Conservation (phyloP, 2,797 vertebrate species). For the Halcyon chelicuti region DNA sequence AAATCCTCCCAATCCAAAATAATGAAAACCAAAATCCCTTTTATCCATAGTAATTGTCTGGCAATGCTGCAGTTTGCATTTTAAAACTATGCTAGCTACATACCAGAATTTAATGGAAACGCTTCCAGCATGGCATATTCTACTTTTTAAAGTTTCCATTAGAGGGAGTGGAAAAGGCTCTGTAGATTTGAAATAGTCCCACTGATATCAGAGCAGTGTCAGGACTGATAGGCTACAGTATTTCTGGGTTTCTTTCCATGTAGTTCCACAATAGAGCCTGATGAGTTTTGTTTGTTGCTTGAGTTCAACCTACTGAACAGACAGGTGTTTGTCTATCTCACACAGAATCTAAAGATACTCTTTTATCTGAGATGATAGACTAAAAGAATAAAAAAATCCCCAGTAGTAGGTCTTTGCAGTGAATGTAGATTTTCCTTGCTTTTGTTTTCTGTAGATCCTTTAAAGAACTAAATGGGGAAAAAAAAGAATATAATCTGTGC, state of each 20-base stretch:
- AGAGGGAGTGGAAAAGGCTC: neutral
- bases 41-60: neutral
- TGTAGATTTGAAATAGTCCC: neutral
- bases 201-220: neutral
- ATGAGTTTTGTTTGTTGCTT: neutral
- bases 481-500: neutral
- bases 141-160: neutral
- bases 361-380: neutral
- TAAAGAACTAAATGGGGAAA: fast-evolving
- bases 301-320: neutral
- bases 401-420: neutral
- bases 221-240: neutral
- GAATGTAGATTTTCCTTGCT: neutral
- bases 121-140: neutral
- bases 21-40: neutral
- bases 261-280: neutral
- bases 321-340: neutral
- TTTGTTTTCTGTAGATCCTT: neutral
- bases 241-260: neutral
- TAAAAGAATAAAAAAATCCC: neutral
- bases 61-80: neutral
- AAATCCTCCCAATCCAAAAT: neutral
- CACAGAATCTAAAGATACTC: neutral
- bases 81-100: neutral
- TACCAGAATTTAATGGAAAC: neutral